phyloP scores from a whole-genome alignment of 1,140 invertebrate species.

The Aphidius ervi region DNA sequence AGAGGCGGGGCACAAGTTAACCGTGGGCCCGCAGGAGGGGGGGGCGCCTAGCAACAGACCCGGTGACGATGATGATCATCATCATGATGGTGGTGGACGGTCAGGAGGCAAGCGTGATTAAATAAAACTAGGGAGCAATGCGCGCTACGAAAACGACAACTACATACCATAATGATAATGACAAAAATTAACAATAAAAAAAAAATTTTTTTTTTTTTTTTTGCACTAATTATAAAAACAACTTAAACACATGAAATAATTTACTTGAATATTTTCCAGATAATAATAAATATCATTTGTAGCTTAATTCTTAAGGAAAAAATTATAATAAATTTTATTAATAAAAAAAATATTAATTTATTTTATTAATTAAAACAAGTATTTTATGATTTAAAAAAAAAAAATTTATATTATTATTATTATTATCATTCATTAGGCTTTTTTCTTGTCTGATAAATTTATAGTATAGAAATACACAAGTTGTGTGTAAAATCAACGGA shows the following conservation, averaged over 20 bases:
- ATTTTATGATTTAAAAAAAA: too few relatives aligned
- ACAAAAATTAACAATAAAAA: neutral
- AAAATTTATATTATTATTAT: too few relatives aligned
- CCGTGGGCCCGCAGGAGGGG: constrained; percentile 37
- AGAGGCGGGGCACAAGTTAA: constrained; percentile 39
- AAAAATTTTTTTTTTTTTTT: neutral
- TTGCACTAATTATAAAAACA: neutral
- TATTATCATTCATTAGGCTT: too few relatives aligned
- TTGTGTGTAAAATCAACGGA: neutral
- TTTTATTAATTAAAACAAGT: too few relatives aligned
- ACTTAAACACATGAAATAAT: too few relatives aligned
- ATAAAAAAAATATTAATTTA: too few relatives aligned
- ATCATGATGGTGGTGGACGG: constrained; percentile 16
- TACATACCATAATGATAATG: neutral
- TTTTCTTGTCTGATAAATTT: too few relatives aligned
- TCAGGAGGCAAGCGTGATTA: constrained; percentile 46
- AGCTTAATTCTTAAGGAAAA: too few relatives aligned
- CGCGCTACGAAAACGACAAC: constrained; percentile 31
- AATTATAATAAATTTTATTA: neutral
- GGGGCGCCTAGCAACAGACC: constrained; percentile 52
- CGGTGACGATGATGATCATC: constrained; percentile 28
- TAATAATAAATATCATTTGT: too few relatives aligned
- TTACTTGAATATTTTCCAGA: too few relatives aligned
- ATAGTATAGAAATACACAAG: too few relatives aligned
- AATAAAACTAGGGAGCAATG: constrained; percentile 46